Evolutionary conservation across 2,113 vertebrate species (phyloP), one percentile per base, ranked within the genome.

Genomic region (Tyrannus savana): DNA sequence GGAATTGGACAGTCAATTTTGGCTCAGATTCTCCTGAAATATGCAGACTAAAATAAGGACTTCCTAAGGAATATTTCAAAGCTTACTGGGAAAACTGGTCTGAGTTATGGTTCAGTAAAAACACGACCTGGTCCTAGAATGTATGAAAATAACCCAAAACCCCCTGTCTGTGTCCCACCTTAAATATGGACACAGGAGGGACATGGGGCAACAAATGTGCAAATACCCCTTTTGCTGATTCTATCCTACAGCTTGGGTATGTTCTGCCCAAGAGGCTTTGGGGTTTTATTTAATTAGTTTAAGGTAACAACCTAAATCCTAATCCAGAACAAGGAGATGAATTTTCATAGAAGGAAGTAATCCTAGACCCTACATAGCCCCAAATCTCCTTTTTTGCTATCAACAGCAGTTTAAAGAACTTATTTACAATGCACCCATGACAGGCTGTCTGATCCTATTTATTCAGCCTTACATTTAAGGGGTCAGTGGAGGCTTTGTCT

Each of bases 391-490:
- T 83, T 92, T 92, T 84, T 86, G 90, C 95, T 80, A 68, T n/a
- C 6, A 1, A 86, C 82, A 95, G 92, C 92, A 94, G 30, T 96
- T 96, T 93, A 87, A 84, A 77, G 68, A 84, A 84, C 25, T 88
- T 90, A 90, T 90, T 96, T 93, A 84, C 87, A 74, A 82, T 59
- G 53, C 23, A 44, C 49, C 87, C 68, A 35, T 87, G 92, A 86
- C 95, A 90, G 73, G 72, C 64, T 95, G 95, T 94, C 96, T 95
- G 90, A 96, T 97, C 93, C 83, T 92, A 75, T 94, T 96, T 96
- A 95, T 86, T 90, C 95, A 72, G 93, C 39, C 79, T 60, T 28
- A 2, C 14, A 67, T 68, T 93, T 93, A 90, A 88, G 88, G 73
- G 92, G 96, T 96, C 95, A 96, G 85, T 18, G 67, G 72, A 86